Percentiles rank a stretch among this genome's conserved stretches.
These are phyloP conservation scores for Drosophila setosimentum DNA, from an alignment of 2,888 invertebrate species.

Conservation along the genomic window DNA sequence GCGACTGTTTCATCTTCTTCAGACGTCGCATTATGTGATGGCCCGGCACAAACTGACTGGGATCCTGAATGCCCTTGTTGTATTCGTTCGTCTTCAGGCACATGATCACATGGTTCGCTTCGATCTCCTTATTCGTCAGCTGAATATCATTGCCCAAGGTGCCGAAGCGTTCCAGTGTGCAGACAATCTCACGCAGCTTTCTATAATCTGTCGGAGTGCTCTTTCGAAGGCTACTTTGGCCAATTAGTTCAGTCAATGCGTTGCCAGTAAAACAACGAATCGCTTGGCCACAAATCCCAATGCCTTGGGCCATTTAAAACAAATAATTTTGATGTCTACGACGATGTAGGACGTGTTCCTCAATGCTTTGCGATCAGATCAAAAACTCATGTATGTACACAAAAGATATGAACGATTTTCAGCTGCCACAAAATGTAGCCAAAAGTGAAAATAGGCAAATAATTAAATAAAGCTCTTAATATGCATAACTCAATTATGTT, in stretches of 20 bases:
- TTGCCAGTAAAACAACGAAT: not conserved
- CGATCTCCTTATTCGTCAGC: conserved; percentile 86
- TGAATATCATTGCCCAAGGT: conserved; percentile 86
- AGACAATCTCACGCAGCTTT: conserved; percentile 84
- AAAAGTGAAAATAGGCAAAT: not conserved
- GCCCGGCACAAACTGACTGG: conserved; percentile 87
- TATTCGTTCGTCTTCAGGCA: conserved; percentile 86
- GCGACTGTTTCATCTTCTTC: conserved; percentile 87
- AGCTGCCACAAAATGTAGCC: not conserved
- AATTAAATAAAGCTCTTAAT: not conserved
- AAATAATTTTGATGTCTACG: not conserved
- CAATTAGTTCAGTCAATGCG: conserved; percentile 26
- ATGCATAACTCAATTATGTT: not conserved
- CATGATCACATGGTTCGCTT: conserved; percentile 88
- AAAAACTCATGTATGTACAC: not conserved
- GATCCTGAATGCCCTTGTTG: conserved; percentile 86
- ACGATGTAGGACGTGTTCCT: conserved; percentile 2
- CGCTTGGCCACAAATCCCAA: not conserved
- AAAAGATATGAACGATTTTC: not conserved
- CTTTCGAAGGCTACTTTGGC: conserved; percentile 28
- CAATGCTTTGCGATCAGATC: conserved; percentile 6
- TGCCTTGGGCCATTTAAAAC: not conserved
- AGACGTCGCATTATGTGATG: conserved; percentile 88
- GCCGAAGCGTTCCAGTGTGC: conserved; percentile 85
- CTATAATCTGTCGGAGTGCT: conserved; percentile 65